phyloP scores from a whole-genome alignment of 1,140 invertebrate genomes.

The Diorhabda sublineata region DNA sequence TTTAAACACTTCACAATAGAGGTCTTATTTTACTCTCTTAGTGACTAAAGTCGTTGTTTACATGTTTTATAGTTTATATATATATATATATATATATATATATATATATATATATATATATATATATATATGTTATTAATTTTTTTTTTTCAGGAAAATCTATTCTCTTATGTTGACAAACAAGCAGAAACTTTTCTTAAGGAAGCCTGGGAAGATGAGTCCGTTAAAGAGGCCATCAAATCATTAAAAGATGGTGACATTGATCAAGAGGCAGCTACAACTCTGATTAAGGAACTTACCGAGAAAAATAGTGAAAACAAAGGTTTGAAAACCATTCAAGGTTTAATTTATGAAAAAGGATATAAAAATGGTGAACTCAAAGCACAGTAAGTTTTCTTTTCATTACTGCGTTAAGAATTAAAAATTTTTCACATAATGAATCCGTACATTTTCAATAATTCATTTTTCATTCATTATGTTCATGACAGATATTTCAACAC shows the following conservation, averaged over 20 bases:
- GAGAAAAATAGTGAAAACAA: constrained; percentile 73
- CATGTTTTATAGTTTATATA: background rate
- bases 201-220: constrained; percentile 63
- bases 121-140: constrained; percentile 6
- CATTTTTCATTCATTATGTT: too few species aligned
- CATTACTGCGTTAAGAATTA: too few species aligned
- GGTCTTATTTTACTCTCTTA: too few species aligned
- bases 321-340: constrained; percentile 82
- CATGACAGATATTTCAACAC: too few species aligned
- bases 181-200: constrained; percentile 70
- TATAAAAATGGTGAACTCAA: constrained; percentile 73
- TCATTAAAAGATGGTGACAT: constrained; percentile 50
- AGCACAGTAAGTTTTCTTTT: constrained; percentile 74
- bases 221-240: constrained; percentile 64
- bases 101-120: background rate
- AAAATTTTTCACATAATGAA: too few species aligned
- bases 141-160: constrained; percentile 56
- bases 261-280: constrained; percentile 56
- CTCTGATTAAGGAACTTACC: constrained; percentile 71
- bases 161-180: constrained; percentile 76
- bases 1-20: too few species aligned
- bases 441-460: too few species aligned
- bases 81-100: background rate
- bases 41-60: too few species aligned
- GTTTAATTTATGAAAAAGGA: constrained; percentile 81